Conservation (phyloP, 2,888 invertebrate species). For the Notodonta ziczac region DNA sequence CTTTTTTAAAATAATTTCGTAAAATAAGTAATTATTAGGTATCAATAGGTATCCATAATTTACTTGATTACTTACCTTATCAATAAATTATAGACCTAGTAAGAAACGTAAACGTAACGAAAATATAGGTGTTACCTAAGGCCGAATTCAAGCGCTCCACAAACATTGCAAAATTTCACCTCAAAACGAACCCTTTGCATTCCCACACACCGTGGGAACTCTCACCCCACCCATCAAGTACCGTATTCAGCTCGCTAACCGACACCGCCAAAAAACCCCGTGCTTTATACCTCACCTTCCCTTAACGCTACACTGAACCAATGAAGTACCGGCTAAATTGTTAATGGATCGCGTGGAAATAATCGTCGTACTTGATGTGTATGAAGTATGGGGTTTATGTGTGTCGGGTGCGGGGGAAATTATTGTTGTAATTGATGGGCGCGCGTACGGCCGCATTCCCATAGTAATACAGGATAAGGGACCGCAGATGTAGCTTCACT, state of each 20-base stretch:
- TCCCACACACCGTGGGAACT: conserved; percentile 82
- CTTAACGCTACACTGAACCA: conserved; percentile 56
- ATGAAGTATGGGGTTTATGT: conserved; percentile 58
- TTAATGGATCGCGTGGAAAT: conserved; percentile 34
- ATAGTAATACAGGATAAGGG: conserved; percentile 72
- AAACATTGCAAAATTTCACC: conserved; percentile 40
- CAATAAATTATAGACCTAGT: too few relatives aligned
- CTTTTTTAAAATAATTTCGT: too few relatives aligned
- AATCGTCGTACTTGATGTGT: conserved; percentile 58
- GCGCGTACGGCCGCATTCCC: conserved; percentile 70
- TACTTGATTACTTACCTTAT: too few relatives aligned
- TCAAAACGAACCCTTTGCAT: conserved; percentile 69
- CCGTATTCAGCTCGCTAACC: conserved; percentile 50
- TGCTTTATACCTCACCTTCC: conserved; percentile 57
- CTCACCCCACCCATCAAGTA: conserved; percentile 69
- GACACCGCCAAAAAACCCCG: conserved; percentile 48
- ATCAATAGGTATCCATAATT: too few relatives aligned
- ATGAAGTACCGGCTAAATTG: conserved; percentile 54
- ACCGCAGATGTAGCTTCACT: conserved; percentile 71
- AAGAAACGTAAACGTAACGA: too few relatives aligned
- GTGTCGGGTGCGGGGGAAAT: conserved; percentile 26
- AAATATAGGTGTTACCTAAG: conserved; percentile 4
- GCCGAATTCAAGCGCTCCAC: conserved; percentile 35
- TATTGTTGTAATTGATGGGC: conserved; percentile 58
- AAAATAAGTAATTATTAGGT: too few relatives aligned